A percentile compares a stretch with the other conserved stretches of the same genome.
These are phyloP conservation scores for Operophtera brumata DNA, from an alignment of 2,888 invertebrate genomes.

Conservation along the genomic window DNA sequence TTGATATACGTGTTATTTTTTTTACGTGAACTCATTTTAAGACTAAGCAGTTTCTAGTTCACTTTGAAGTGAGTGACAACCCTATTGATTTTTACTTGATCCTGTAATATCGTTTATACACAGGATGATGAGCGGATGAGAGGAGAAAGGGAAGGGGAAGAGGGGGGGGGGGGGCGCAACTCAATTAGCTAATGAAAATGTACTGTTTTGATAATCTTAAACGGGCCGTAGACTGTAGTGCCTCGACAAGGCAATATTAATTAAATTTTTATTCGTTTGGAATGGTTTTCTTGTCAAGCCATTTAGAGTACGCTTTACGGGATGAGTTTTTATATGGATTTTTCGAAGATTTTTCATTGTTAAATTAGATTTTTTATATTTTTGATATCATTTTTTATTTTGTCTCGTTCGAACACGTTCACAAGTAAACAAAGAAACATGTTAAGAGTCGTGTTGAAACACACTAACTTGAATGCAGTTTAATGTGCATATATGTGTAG, in stretches of 20 bases:
- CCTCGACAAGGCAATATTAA: slow-evolving; percentile 28
- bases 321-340: not conserved
- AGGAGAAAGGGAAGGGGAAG: slow-evolving; percentile 18
- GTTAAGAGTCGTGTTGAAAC: too few relatives aligned
- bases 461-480: too few relatives aligned
- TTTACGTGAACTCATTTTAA: too few relatives aligned
- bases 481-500: too few relatives aligned
- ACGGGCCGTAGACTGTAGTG: slow-evolving; percentile 34
- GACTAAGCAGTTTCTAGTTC: too few relatives aligned
- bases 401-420: too few relatives aligned
- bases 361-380: too few relatives aligned
- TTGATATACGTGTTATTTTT: too few relatives aligned
- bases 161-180: slow-evolving; percentile 40
- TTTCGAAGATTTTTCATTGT: too few relatives aligned
- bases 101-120: slow-evolving; percentile 54
- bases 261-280: slow-evolving; percentile 27
- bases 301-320: not conserved
- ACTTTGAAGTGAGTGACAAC: slow-evolving; percentile 27
- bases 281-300: slow-evolving; percentile 9
- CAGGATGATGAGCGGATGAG: slow-evolving; percentile 45
- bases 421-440: too few relatives aligned
- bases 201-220: slow-evolving; percentile 59
- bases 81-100: slow-evolving; percentile 48
- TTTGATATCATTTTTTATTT: too few relatives aligned
- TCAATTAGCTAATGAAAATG: slow-evolving; percentile 78